phyloP scores from a whole-genome alignment of 2,797 vertebrate species.

The Gallinago nigripennis region DNA sequence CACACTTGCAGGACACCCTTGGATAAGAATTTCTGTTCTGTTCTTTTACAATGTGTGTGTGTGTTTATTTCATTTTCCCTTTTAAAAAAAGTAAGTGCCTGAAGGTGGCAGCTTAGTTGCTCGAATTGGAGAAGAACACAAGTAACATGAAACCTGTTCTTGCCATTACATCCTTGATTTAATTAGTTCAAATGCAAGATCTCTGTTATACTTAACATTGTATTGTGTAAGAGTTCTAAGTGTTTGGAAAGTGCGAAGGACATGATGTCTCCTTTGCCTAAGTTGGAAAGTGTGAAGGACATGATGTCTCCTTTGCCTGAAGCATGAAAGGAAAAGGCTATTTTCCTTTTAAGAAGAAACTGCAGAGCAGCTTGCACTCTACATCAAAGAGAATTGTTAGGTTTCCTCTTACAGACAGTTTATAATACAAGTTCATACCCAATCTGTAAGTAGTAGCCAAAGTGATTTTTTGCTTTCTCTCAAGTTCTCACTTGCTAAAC shows the following conservation, averaged over 20 bases:
- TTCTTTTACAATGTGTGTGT: background rate
- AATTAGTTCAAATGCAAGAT: conserved; percentile 8
- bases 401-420: conserved; percentile 34
- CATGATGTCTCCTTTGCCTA: background rate
- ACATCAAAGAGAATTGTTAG: background rate
- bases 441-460: background rate
- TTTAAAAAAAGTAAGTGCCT: background rate
- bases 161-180: conserved; percentile 16
- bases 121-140: background rate
- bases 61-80: background rate
- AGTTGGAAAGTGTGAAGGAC: background rate
- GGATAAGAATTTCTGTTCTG: background rate
- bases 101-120: background rate
- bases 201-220: background rate
- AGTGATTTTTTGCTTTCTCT: conserved; percentile 1
- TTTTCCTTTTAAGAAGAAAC: background rate
- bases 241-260: background rate
- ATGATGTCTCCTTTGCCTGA: background rate
- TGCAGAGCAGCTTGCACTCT: background rate
- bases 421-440: background rate
- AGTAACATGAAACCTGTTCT: background rate
- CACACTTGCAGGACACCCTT: background rate
- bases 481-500: background rate
- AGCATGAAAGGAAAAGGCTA: background rate
- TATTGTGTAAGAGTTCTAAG: background rate